These are phyloP conservation scores for Drosophila neutralis DNA, from an alignment of 2,888 invertebrate species.

Conservation along the genomic window DNA sequence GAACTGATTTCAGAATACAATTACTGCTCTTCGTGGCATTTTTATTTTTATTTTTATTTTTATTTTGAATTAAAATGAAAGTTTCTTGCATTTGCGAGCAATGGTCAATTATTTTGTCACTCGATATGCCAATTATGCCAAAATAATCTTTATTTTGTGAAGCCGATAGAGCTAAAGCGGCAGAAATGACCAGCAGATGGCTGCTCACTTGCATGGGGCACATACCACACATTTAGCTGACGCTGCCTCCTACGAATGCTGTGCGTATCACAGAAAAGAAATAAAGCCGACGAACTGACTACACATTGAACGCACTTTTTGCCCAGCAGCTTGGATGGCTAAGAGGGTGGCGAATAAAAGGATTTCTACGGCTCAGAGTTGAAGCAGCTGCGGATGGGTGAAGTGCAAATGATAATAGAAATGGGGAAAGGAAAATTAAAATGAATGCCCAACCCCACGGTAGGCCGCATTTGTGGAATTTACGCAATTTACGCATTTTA, in stretches of 20 bases:
- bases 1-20: background rate
- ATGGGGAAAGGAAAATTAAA: conserved; percentile 13
- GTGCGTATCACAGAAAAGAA: background rate
- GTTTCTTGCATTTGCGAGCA: background rate
- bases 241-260: background rate
- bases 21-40: background rate
- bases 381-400: conserved; percentile 10
- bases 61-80: background rate
- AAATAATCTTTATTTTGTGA: conserved; percentile 19
- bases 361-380: conserved; percentile 11
- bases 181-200: conserved; percentile 6
- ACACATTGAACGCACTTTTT: background rate
- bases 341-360: conserved; percentile 10
- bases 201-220: conserved; percentile 11
- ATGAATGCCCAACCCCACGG: conserved; percentile 14
- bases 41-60: background rate
- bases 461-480: conserved; percentile 36
- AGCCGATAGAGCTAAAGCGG: background rate
- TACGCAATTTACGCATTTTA: conserved; percentile 38
- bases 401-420: conserved; percentile 35
- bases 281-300: background rate
- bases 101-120: conserved; percentile 31
- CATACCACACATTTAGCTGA: conserved; percentile 1
- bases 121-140: conserved; percentile 37
- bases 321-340: background rate